Evolutionary conservation across 2,888 invertebrate genomes (phyloP).

Genomic region (Brachycybe producta): DNA sequence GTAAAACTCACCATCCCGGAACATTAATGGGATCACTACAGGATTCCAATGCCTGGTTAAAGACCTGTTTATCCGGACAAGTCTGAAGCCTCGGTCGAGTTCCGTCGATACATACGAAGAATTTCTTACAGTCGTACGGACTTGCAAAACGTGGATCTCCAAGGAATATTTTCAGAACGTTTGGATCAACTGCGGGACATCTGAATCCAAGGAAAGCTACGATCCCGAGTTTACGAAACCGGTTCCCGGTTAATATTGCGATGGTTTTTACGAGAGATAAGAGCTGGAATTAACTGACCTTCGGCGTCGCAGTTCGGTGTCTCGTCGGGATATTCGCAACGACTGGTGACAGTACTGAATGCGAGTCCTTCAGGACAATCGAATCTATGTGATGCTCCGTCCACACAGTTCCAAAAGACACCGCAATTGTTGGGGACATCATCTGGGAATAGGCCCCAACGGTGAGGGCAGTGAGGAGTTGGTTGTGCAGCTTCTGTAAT

Average conservation of each 20-base stretch:
- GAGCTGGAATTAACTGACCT: conserved; percentile 39
- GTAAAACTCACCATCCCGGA: conserved; percentile 66
- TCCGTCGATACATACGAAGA: conserved; percentile 84
- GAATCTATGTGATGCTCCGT: conserved; percentile 57
- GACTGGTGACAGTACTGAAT: conserved; percentile 54
- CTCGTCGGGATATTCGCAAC: conserved; percentile 79
- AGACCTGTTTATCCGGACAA: conserved; percentile 77
- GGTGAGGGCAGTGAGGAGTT: conserved; percentile 66
- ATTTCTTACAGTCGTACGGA: conserved; percentile 77
- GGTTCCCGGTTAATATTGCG: too few relatives aligned
- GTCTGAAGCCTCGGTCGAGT: conserved; percentile 69
- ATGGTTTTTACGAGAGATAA: neutral
- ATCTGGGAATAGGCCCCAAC: conserved; percentile 63
- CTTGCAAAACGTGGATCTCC: conserved; percentile 55
- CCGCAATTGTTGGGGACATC: conserved; percentile 66
- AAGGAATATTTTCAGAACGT: conserved; percentile 11
- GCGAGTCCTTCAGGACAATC: conserved; percentile 74
- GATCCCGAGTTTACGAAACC: too few relatives aligned
- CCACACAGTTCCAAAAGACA: conserved; percentile 66
- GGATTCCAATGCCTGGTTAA: conserved; percentile 60
- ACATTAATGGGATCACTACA: conserved; percentile 81
- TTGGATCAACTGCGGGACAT: conserved; percentile 44
- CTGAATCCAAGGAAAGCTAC: conserved; percentile 54
- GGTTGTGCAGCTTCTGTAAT: conserved; percentile 52
- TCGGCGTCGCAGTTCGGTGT: conserved; percentile 67